These are phyloP conservation scores for Drosophila nannoptera DNA, from an alignment of 1,140 invertebrate species.

Conservation along the genomic window DNA sequence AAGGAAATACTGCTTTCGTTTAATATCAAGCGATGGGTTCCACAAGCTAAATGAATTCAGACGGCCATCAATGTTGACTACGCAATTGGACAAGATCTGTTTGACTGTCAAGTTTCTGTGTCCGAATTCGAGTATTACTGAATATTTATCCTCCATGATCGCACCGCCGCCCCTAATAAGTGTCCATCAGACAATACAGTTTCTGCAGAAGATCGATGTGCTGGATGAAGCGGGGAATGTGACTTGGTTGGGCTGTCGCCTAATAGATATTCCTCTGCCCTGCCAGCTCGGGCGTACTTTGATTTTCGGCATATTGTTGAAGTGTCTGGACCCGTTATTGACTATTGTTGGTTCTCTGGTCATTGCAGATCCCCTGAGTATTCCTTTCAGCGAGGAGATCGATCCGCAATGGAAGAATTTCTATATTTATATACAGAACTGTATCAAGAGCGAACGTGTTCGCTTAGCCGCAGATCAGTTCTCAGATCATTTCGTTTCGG, in stretches of 20 bases:
- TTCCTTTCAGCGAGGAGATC: constrained; percentile 47
- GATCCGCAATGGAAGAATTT: constrained; percentile 79
- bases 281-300: constrained; percentile 95
- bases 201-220: constrained; percentile 92
- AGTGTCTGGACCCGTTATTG: constrained; percentile 96
- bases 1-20: constrained; percentile 54
- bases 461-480: constrained; percentile 87
- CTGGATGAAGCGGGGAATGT: constrained; percentile 90
- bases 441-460: constrained; percentile 81
- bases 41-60: constrained; percentile 26
- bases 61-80: constrained; percentile 41
- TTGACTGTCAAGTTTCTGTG: constrained; percentile 58
- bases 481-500: constrained; percentile 94
- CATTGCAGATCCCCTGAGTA: constrained; percentile 85
- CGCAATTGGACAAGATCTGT: constrained; percentile 65
- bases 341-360: constrained; percentile 93
- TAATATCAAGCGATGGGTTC: constrained; percentile 43
- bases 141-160: constrained; percentile 61
- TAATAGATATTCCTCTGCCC: constrained; percentile 94
- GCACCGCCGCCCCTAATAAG: constrained; percentile 86
- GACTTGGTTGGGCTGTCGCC: constrained; percentile 90
- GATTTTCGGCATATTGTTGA: constrained; percentile 92
- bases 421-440: constrained; percentile 82
- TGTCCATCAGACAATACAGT: constrained; percentile 87
- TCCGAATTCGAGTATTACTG: constrained; percentile 51